These are phyloP conservation scores for Bombus breviceps DNA, from an alignment of 1,140 invertebrate genomes.

Conservation along the genomic window DNA sequence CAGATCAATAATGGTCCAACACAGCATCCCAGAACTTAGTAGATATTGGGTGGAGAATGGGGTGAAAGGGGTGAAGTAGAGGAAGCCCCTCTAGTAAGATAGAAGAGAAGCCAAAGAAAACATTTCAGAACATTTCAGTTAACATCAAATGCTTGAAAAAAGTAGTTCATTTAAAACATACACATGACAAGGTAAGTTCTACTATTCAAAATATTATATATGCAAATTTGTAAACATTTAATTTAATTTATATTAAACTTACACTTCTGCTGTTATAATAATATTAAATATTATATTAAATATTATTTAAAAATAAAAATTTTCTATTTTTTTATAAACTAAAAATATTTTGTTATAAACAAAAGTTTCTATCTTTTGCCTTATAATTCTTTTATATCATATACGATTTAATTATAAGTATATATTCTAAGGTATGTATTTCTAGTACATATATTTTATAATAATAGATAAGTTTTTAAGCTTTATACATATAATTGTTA, in stretches of 20 bases:
- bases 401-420: not conserved
- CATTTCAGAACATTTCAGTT: slow-evolving; percentile 71
- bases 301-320: slow-evolving; percentile 3
- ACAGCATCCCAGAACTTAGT: slow-evolving; percentile 74
- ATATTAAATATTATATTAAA: no score
- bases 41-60: slow-evolving; percentile 52
- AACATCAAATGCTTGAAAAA: slow-evolving; percentile 69
- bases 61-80: slow-evolving; percentile 63
- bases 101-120: slow-evolving; percentile 78
- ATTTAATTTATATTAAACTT: not conserved
- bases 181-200: slow-evolving; percentile 64
- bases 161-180: slow-evolving; percentile 64
- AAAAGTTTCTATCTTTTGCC: not conserved
- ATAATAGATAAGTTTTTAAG: not conserved
- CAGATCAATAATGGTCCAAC: slow-evolving; percentile 81
- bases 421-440: not conserved
- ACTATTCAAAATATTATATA: slow-evolving; percentile 17
- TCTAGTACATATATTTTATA: not conserved
- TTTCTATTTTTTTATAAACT: not conserved
- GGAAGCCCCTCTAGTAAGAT: slow-evolving; percentile 67
- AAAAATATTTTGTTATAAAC: not conserved
- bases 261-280: not conserved
- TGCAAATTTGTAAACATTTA: not conserved
- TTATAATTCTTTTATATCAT: not conserved
- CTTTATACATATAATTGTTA: slow-evolving; percentile 4